These are phyloP conservation scores for Scaptomyza reducta DNA, from an alignment of 2,888 invertebrate species.

Conservation along the genomic window DNA sequence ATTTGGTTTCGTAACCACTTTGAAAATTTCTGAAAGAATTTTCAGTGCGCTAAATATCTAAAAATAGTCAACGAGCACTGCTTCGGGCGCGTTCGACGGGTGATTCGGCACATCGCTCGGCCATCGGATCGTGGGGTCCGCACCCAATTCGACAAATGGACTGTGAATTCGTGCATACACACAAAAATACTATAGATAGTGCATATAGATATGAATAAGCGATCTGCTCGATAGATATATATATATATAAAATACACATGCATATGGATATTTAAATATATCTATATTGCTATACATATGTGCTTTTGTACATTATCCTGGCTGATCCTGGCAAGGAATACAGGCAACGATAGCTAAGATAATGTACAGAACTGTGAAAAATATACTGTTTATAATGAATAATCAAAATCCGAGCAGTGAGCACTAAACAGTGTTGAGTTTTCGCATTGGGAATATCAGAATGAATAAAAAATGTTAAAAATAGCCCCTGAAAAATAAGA, in stretches of 20 bases:
- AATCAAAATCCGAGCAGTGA: background rate
- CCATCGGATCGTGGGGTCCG: slow-evolving; percentile 67
- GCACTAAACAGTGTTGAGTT: slow-evolving; percentile 32
- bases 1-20: slow-evolving; percentile 81
- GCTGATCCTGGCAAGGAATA: slow-evolving; percentile 55
- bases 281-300: slow-evolving; percentile 35
- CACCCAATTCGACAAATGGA: slow-evolving; percentile 75
- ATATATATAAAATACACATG: slow-evolving; percentile 43
- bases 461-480: slow-evolving; percentile 64
- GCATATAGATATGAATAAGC: slow-evolving; percentile 59
- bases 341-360: slow-evolving; percentile 31
- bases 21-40: slow-evolving; percentile 73
- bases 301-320: slow-evolving; percentile 58
- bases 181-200: slow-evolving; percentile 35
- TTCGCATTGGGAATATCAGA: slow-evolving; percentile 58
- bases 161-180: slow-evolving; percentile 72
- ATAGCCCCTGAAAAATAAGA: slow-evolving; percentile 82
- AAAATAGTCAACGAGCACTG: slow-evolving; percentile 75
- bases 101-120: slow-evolving; percentile 49
- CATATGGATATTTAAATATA: slow-evolving; percentile 46
- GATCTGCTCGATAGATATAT: slow-evolving; percentile 37
- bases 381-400: slow-evolving; percentile 11
- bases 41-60: slow-evolving; percentile 84
- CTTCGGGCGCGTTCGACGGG: slow-evolving; percentile 55
- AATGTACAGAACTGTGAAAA: slow-evolving; percentile 37